Evolutionary conservation across 1,140 invertebrate genomes (phyloP).

Genomic region (Aphis craccivora): DNA sequence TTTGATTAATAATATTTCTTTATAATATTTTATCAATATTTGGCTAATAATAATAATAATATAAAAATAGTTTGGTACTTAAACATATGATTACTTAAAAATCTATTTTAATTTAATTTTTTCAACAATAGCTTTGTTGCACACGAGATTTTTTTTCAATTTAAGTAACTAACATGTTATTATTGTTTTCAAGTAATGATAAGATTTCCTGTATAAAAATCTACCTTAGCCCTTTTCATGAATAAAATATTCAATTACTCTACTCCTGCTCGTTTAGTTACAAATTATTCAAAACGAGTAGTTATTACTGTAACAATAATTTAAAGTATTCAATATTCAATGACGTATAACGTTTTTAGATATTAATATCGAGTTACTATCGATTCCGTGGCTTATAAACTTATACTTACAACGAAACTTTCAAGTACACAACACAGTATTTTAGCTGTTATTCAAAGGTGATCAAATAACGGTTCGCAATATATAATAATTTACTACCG

Average conservation of each 20-base stretch:
- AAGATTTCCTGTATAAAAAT: not conserved
- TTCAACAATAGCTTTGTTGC: not conserved
- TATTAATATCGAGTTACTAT: not conserved
- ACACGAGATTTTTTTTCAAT: not conserved
- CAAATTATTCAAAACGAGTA: conserved; percentile 45
- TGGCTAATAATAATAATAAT: no score
- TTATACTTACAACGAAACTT: not conserved
- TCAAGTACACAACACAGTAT: not conserved
- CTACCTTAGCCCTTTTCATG: not conserved
- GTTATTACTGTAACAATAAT: conserved; percentile 13
- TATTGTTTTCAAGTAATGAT: not conserved
- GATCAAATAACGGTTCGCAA: not conserved
- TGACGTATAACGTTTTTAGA: not conserved
- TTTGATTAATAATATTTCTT: no score
- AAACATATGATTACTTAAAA: not conserved
- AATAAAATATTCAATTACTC: conserved; percentile 50
- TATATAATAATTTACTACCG: not conserved
- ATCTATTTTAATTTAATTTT: not conserved
- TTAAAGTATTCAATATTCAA: not conserved
- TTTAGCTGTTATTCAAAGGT: not conserved
- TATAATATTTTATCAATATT: not conserved
- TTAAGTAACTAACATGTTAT: not conserved
- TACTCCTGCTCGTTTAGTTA: not conserved
- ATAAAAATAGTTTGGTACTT: not conserved
- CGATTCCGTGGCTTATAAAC: not conserved